phyloP scores from a whole-genome alignment of 2,797 vertebrate genomes.

The Sylvilagus floridanus region DNA sequence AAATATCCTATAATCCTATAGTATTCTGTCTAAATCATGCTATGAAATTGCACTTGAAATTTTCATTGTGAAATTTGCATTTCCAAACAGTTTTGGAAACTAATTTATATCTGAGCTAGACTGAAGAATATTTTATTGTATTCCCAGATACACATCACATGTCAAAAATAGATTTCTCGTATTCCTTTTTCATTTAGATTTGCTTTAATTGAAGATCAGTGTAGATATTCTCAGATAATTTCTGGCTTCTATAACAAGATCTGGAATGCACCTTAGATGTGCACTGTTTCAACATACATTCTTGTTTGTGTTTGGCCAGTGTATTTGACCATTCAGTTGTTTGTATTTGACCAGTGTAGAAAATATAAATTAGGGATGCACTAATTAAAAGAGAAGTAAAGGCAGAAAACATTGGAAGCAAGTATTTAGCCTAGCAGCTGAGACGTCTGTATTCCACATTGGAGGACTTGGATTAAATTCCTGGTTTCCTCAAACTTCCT shows the following conservation, averaged over 20 bases:
- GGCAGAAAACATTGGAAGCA: too few relatives aligned
- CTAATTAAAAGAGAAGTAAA: background rate
- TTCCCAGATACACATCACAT: background rate
- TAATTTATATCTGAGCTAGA: background rate
- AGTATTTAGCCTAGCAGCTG: too few relatives aligned
- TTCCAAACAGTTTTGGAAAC: background rate
- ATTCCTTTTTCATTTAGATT: background rate
- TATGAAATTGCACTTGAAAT: background rate
- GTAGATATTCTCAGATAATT: background rate
- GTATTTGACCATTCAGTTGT: background rate
- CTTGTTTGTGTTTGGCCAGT: background rate
- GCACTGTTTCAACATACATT: background rate
- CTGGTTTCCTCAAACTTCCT: too few relatives aligned
- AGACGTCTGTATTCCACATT: too few relatives aligned
- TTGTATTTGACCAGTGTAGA: background rate
- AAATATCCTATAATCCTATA: background rate
- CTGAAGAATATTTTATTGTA: background rate
- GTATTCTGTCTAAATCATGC: background rate
- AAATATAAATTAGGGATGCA: background rate
- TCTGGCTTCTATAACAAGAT: constrained; percentile 9
- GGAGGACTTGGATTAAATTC: too few relatives aligned
- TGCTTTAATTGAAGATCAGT: background rate
- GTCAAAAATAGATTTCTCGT: background rate
- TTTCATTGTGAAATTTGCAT: too few relatives aligned
- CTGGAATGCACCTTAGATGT: background rate